Base-by-base conservation (phyloP, 2,888 invertebrate species). In the Hirtodrosophila alboralis region DNA sequence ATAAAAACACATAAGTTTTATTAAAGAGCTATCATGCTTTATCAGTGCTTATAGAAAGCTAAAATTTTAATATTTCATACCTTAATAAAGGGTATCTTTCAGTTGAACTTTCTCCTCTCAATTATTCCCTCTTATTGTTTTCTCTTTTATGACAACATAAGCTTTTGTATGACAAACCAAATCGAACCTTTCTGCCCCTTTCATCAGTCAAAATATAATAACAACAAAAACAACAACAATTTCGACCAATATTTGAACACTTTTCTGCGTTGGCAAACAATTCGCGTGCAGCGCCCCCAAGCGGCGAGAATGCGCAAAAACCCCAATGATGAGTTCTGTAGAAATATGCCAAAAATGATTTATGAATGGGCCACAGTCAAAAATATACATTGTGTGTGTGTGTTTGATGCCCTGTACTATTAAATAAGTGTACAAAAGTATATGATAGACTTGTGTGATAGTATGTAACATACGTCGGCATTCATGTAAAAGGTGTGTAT, bases 211-310 rank as follows among this genome's bases (percentile, higher is more conserved):
- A n/a, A n/a, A n/a, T n/a, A n/a, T n/a, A n/a, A n/a, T n/a, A n/a
- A 6, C 49, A 48, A 9, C 36, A 45, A 30, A 33, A 47, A 18
- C 38, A 30, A n/a, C 27, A 40, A 26, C 9, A 66, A 23, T 21
- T 31, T 41, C 14, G 44, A 27, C 77, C 75, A 86, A 79, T 86
- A 86, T 79, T 79, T 79, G 84, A 63, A 59, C 49, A 69, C 56
- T 86, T 80, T 75, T 71, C 54, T 56, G 65, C 62, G 62, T 56
- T 76, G 62, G 58, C 71, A 83, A 85, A 78, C 86, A 79, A 33
- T 48, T 68, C 37, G 40, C 62, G 54, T 45, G 37, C 26, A 57
- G 61, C 40, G 38, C 69, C 52, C 52, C 27, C 68, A 54, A 62
- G 47, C 63, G 53, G 49, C 31, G 65, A 65, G 38, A 37, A n/a